Evolutionary conservation across 23 tunicate genomes (phyloP), one percentile per base, ranked within the genome.

Genomic region (Halocynthia aurantium): DNA sequence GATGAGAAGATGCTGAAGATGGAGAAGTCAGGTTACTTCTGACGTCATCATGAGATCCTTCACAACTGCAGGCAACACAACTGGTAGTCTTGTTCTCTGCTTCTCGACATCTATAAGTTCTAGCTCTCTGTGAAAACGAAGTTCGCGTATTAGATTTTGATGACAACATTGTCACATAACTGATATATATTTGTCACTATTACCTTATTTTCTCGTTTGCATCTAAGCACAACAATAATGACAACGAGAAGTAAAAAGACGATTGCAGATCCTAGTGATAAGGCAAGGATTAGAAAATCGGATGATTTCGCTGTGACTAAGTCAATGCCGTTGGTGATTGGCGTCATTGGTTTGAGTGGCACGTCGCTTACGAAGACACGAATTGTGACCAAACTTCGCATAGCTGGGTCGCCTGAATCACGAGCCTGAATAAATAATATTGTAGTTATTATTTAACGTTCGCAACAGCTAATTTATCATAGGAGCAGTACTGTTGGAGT

Each of bases 191-290:
- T n/a, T 17, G 21, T 2, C 19, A 20, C 2, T 68, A 31, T 15
- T 7, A 84, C 88, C 70, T 85, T 80, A 63, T 73, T 85, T 9
- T 80, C 81, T 62, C 77, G 65, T 50, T 74, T 80, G 76, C 90
- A 80, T 20, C 61, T 52, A 18, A 80, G 52, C 7, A 80, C 76
- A 5, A 85, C 76, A 0, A 63, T 69, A 7, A 81, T 55, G 9
- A 85, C 70, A 56, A 85, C 73, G 52, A 80, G 50, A 10, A 73
- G 65, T 55, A 85, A 62, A 9, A 85, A 76, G 40, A 85, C 69
- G 61, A 84, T 82, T 6, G 84, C 84, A 6, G 90, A 44, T 17
- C 81, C 80, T 22, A 85, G 69, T 13, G 84, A 80, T 6, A 70
- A 81, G 52, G 80, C 75, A 7, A 85, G 70, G 22, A 85, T 67